Conservation (phyloP, 2,113 vertebrate genomes). For the Pampusana beccarii region DNA sequence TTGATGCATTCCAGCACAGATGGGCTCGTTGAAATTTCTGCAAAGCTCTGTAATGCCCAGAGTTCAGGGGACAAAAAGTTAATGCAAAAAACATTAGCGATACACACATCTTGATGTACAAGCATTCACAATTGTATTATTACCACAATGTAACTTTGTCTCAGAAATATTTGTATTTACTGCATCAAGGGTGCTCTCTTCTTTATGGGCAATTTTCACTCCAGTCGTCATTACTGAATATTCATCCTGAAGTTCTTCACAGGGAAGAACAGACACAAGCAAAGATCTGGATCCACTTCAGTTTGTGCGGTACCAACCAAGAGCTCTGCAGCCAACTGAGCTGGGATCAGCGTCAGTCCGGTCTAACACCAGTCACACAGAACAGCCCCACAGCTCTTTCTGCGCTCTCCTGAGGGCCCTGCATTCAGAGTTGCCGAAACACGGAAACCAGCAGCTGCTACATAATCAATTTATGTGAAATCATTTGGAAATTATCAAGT, state of each 20-base stretch:
- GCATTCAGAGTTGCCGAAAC: background rate
- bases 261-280: background rate
- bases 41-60: background rate
- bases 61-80: background rate
- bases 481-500: background rate
- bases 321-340: background rate
- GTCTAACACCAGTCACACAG: background rate
- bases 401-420: background rate
- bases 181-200: background rate
- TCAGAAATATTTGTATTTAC: background rate
- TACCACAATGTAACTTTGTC: background rate
- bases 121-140: background rate
- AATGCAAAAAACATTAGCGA: background rate
- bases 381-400: background rate
- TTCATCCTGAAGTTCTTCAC: background rate
- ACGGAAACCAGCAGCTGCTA: constrained; percentile 12
- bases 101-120: background rate
- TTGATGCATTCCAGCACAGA: background rate
- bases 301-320: background rate
- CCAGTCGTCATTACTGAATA: background rate
- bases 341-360: background rate
- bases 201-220: background rate
- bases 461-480: constrained; percentile 19
- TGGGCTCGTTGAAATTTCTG: background rate
- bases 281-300: background rate